Percentiles rank a stretch among this genome's conserved stretches.
These are phyloP conservation scores for Eupithecia vulgata DNA, from an alignment of 2,888 invertebrate genomes.

Conservation along the genomic window DNA sequence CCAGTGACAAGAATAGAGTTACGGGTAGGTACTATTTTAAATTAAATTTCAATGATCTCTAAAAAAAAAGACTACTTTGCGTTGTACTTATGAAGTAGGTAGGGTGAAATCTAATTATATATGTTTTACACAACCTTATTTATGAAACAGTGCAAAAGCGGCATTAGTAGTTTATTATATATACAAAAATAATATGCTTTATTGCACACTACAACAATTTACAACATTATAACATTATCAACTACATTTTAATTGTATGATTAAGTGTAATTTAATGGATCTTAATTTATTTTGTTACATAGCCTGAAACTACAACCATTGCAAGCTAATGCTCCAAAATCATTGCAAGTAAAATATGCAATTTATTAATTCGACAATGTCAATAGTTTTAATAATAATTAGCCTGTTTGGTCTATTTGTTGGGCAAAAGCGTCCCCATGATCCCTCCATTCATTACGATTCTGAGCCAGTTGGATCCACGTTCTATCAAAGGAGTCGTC, in stretches of 20 bases:
- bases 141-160: too few species aligned
- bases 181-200: not conserved
- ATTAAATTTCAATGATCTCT: not conserved
- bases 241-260: not conserved
- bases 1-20: slow-evolving; percentile 57
- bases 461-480: too few species aligned
- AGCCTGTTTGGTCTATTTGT: too few species aligned
- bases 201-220: not conserved
- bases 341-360: not conserved
- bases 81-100: not conserved
- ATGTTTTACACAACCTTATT: not conserved
- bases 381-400: too few species aligned
- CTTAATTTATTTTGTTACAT: not conserved
- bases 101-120: not conserved
- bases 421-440: not conserved
- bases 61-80: not conserved
- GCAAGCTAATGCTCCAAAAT: not conserved
- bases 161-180: too few species aligned
- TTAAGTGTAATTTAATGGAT: not conserved
- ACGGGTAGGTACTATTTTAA: slow-evolving; percentile 63
- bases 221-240: not conserved
- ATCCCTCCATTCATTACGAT: not conserved
- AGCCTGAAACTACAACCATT: not conserved
- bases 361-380: not conserved
- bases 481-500: not conserved